Evolutionary conservation across 2,888 invertebrate genomes (phyloP).

Genomic region (Linnaemya vulpina): DNA sequence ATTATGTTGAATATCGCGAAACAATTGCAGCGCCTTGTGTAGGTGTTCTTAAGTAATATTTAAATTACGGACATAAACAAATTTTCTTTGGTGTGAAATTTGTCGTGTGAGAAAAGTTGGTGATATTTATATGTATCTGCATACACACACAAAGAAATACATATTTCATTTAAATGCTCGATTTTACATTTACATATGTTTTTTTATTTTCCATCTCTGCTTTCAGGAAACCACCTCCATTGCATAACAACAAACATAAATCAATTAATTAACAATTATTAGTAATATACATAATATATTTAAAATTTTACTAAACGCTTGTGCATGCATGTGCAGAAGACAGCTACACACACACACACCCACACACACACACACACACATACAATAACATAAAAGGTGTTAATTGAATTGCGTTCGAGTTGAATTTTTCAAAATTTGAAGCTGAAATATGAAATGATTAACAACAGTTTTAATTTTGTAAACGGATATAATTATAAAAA

Average conservation of each 20-base stretch:
- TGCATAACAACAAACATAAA: constrained; percentile 58
- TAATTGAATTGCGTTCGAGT: no score
- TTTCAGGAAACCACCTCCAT: constrained; percentile 52
- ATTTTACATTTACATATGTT: constrained; percentile 10
- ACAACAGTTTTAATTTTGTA: no score
- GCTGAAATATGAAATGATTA: no score
- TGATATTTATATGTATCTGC: constrained; percentile 2
- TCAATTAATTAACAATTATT: constrained; percentile 13
- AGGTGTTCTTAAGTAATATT: constrained; percentile 53
- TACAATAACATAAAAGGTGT: no score
- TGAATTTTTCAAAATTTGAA: no score
- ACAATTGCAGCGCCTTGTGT: constrained; percentile 76
- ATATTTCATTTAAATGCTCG: no score
- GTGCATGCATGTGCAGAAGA: neutral
- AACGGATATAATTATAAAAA: no score
- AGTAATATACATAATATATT: constrained; percentile 2
- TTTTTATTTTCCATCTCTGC: constrained; percentile 15
- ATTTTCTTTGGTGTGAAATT: neutral
- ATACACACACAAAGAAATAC: neutral
- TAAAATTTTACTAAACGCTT: neutral
- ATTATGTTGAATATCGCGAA: constrained; percentile 55
- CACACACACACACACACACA: neutral
- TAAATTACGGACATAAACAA: constrained; percentile 5
- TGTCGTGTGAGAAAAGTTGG: neutral
- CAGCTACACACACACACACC: neutral